Evolutionary conservation across 1,140 invertebrate genomes (phyloP).

Genomic region (Drusus annulatus): DNA sequence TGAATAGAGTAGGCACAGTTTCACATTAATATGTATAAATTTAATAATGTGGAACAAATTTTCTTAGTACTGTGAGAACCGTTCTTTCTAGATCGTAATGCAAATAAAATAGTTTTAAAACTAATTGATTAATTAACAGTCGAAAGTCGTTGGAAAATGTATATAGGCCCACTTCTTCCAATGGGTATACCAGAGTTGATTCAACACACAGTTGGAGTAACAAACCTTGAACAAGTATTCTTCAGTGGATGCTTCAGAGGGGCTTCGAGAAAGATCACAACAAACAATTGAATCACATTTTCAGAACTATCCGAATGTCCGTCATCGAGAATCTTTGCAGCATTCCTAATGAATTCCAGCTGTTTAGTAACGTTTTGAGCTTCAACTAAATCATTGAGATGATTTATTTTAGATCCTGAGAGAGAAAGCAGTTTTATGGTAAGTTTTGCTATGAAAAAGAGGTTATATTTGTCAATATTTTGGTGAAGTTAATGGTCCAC

Average conservation of each 20-base stretch:
- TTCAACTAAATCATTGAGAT: slow-evolving; percentile 42
- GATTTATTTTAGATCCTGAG: slow-evolving; percentile 30
- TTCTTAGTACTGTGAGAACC: too few relatives aligned
- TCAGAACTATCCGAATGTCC: neutral
- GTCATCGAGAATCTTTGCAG: slow-evolving; percentile 20
- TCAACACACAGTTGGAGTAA: neutral
- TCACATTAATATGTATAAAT: too few relatives aligned
- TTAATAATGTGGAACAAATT: too few relatives aligned
- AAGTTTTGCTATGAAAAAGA: neutral
- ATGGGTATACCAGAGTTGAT: too few relatives aligned
- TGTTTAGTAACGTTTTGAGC: slow-evolving; percentile 38
- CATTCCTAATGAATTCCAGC: slow-evolving; percentile 48
- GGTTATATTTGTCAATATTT: neutral
- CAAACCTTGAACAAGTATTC: slow-evolving; percentile 42
- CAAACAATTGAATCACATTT: slow-evolving; percentile 39
- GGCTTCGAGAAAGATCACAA: slow-evolving; percentile 52
- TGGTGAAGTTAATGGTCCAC: neutral
- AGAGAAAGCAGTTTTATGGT: neutral
- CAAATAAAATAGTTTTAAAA: too few relatives aligned
- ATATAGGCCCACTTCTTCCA: too few relatives aligned
- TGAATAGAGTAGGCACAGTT: too few relatives aligned
- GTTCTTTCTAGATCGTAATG: too few relatives aligned
- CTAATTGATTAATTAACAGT: too few relatives aligned
- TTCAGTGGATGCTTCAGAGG: slow-evolving; percentile 56
- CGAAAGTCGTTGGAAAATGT: too few relatives aligned